A percentile compares a stretch with the other conserved stretches of the same genome.
Evolutionary conservation across 2,888 invertebrate species (phyloP).

Genomic region (Eupsilia transversa): DNA sequence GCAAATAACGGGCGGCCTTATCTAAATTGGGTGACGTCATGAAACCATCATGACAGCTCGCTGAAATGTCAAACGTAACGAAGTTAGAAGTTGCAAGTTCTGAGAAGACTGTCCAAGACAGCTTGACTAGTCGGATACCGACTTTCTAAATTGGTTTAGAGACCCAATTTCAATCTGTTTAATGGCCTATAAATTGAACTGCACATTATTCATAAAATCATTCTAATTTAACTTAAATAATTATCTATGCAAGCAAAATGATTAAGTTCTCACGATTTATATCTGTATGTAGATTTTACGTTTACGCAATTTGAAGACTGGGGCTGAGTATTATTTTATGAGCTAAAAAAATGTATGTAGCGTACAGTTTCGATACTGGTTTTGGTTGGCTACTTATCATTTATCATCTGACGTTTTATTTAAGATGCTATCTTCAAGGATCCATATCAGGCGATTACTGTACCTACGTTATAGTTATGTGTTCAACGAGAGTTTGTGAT

Average conservation of each 20-base stretch:
- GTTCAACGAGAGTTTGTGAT: slow-evolving; percentile 66
- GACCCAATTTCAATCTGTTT: slow-evolving; percentile 4
- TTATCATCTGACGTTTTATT: slow-evolving; percentile 65
- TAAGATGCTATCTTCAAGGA: slow-evolving; percentile 76
- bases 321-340: slow-evolving; percentile 22
- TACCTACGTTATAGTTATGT: slow-evolving; percentile 62
- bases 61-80: slow-evolving; percentile 18
- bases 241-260: slow-evolving; percentile 27
- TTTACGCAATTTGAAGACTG: slow-evolving; percentile 51
- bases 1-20: slow-evolving; percentile 61
- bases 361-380: slow-evolving; percentile 45
- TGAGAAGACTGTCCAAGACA: slow-evolving; percentile 6
- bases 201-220: slow-evolving; percentile 22
- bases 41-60: slow-evolving; percentile 16
- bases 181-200: slow-evolving; percentile 13
- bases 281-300: slow-evolving; percentile 42
- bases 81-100: slow-evolving; percentile 3
- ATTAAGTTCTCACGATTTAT: slow-evolving; percentile 52
- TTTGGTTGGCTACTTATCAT: slow-evolving; percentile 54
- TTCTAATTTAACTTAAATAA: slow-evolving; percentile 33
- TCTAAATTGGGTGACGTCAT: slow-evolving; percentile 55
- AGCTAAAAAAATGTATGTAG: slow-evolving; percentile 24
- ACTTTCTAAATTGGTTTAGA: slow-evolving; percentile 22
- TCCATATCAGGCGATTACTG: slow-evolving; percentile 73
- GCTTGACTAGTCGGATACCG: neutral